Evolutionary conservation across 2,797 vertebrate species (phyloP).

Genomic region (Rhynchonycteris naso): DNA sequence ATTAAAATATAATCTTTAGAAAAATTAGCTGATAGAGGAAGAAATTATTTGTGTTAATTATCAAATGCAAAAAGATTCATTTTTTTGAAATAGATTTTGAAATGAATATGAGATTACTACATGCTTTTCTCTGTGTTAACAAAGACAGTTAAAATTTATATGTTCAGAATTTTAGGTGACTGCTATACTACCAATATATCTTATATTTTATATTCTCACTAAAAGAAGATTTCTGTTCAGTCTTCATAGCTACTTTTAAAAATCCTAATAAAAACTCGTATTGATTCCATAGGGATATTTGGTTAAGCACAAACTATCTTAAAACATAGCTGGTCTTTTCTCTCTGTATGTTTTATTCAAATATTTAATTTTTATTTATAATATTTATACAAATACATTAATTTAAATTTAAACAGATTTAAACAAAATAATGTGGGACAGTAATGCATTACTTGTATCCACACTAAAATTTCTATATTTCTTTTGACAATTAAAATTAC

Average conservation of each 20-base stretch:
- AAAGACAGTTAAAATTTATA: not conserved
- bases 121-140: not conserved
- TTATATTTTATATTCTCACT: conserved; percentile 64
- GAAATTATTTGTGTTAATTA: conserved; percentile 7
- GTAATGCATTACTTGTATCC: not conserved
- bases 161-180: conserved; percentile 7
- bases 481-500: conserved; percentile 28
- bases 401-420: conserved; percentile 24
- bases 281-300: conserved; percentile 31
- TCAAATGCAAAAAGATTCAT: not conserved
- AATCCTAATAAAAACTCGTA: not conserved
- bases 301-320: conserved; percentile 23
- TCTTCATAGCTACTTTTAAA: not conserved
- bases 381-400: not conserved
- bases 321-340: conserved; percentile 31
- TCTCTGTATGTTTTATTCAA: conserved; percentile 4
- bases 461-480: not conserved
- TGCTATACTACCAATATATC: not conserved
- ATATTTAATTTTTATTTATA: not conserved
- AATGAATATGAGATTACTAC: conserved; percentile 27
- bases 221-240: conserved; percentile 53
- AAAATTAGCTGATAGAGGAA: not conserved
- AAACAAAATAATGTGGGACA: not conserved
- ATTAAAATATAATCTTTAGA: conserved; percentile 48
- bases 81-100: conserved; percentile 45